Conservation (phyloP, 1,140 invertebrate genomes). For the Calliopsis andreniformis region DNA sequence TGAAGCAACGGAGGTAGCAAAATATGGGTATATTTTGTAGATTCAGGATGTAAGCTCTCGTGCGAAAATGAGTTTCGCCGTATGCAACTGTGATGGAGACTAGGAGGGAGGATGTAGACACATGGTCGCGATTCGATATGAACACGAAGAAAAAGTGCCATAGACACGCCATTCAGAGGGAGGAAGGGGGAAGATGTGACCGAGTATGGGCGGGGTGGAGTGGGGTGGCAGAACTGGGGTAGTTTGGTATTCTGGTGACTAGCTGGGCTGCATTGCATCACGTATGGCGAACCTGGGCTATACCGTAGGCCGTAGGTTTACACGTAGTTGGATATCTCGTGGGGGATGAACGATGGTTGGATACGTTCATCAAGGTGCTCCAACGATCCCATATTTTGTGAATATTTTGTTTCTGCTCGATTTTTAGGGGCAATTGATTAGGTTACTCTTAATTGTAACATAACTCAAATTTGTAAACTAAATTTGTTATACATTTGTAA, state of each 20-base stretch:
- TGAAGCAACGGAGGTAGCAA: background rate
- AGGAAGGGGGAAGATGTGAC: slow-evolving; percentile 21
- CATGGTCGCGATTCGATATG: slow-evolving; percentile 54
- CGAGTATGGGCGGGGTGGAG: slow-evolving; percentile 39
- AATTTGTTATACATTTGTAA: too few species aligned
- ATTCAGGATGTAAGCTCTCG: slow-evolving; percentile 69
- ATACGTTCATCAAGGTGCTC: slow-evolving; percentile 57
- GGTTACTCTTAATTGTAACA: too few species aligned
- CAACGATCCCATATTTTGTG: background rate
- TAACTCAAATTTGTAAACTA: too few species aligned
- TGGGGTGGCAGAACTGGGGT: slow-evolving; percentile 22
- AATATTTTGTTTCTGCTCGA: background rate
- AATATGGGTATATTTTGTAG: slow-evolving; percentile 61
- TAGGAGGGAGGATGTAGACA: slow-evolving; percentile 39
- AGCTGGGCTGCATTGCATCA: slow-evolving; percentile 71
- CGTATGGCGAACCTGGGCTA: slow-evolving; percentile 70
- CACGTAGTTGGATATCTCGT: slow-evolving; percentile 64
- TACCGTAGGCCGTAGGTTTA: slow-evolving; percentile 70
- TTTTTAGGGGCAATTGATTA: background rate
- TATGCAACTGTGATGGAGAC: slow-evolving; percentile 52
- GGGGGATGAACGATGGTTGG: slow-evolving; percentile 44
- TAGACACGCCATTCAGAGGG: slow-evolving; percentile 17
- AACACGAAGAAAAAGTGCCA: slow-evolving; percentile 50
- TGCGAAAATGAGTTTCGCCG: slow-evolving; percentile 75
- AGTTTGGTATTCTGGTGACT: slow-evolving; percentile 75